Conservation (phyloP, 2,888 invertebrate species). For the Gonocerus acuteangulatus region DNA sequence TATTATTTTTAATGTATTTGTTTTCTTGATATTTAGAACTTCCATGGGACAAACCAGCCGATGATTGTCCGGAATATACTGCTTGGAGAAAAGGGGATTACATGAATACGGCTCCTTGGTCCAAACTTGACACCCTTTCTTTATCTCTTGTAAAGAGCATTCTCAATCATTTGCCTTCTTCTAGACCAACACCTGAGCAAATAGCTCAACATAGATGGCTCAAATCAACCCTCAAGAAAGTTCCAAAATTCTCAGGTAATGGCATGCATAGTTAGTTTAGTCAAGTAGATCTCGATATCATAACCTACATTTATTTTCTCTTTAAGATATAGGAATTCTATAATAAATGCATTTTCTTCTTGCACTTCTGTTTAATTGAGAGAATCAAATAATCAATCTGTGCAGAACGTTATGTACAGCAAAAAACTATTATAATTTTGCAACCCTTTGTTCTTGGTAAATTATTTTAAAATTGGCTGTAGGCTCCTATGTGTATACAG, state of each 20-base stretch:
- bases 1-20: too few species aligned
- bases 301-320: not conserved
- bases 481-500: too few species aligned
- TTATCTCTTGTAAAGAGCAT: slow-evolving; percentile 69
- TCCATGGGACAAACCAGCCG: slow-evolving; percentile 85
- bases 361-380: too few species aligned
- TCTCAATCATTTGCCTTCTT: slow-evolving; percentile 57
- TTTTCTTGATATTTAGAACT: slow-evolving; percentile 74
- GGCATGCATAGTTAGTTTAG: slow-evolving; percentile 40
- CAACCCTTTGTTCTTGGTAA: too few species aligned
- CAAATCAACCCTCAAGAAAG: slow-evolving; percentile 31
- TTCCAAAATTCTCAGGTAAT: slow-evolving; percentile 43
- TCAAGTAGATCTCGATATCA: not conserved
- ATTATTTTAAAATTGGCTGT: too few species aligned
- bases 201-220: slow-evolving; percentile 71
- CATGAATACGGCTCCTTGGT: slow-evolving; percentile 66
- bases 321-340: too few species aligned
- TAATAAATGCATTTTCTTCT: too few species aligned
- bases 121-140: slow-evolving; percentile 66
- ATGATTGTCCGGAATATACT: slow-evolving; percentile 60
- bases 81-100: slow-evolving; percentile 66
- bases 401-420: too few species aligned
- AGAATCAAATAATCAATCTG: too few species aligned
- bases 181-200: slow-evolving; percentile 58
- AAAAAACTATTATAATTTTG: too few species aligned